Conservation (phyloP, 2,113 vertebrate species). For the Pachycephala philippinensis region DNA sequence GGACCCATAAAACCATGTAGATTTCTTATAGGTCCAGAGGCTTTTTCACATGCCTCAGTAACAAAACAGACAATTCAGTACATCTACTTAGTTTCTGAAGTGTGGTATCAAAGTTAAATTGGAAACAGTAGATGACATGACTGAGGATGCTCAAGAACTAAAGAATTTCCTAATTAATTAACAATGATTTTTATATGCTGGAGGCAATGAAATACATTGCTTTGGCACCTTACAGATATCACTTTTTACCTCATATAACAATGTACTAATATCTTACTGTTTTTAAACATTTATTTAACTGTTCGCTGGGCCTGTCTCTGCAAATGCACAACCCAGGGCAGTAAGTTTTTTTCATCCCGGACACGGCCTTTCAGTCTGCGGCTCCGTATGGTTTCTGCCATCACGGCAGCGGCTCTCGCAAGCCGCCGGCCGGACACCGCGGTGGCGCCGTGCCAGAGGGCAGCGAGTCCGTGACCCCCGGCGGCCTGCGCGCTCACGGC, state of each 20-base stretch:
- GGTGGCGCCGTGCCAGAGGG: neutral
- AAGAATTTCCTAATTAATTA: neutral
- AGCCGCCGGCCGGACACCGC: fast-evolving
- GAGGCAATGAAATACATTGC: fast-evolving
- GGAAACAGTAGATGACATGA: neutral
- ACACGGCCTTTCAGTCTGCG: fast-evolving
- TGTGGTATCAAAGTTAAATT: fast-evolving
- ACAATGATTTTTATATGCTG: fast-evolving
- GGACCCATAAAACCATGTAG: fast-evolving
- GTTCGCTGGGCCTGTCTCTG: neutral
- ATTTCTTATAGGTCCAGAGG: fast-evolving
- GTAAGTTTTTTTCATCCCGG: neutral
- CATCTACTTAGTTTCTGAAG: neutral
- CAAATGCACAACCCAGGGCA: fast-evolving
- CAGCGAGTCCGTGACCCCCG: neutral
- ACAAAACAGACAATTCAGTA: neutral
- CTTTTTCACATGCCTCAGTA: fast-evolving
- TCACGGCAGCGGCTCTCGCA: fast-evolving
- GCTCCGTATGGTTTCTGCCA: fast-evolving
- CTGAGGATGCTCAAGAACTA: neutral
- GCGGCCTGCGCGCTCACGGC: neutral
- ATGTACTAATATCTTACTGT: fast-evolving
- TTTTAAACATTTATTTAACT: fast-evolving
- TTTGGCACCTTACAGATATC: too few relatives aligned
- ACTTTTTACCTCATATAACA: neutral